Evolutionary conservation across 2,797 vertebrate genomes (phyloP), one percentile per base, ranked within the genome.

Genomic region (Protosalanx chinensis): DNA sequence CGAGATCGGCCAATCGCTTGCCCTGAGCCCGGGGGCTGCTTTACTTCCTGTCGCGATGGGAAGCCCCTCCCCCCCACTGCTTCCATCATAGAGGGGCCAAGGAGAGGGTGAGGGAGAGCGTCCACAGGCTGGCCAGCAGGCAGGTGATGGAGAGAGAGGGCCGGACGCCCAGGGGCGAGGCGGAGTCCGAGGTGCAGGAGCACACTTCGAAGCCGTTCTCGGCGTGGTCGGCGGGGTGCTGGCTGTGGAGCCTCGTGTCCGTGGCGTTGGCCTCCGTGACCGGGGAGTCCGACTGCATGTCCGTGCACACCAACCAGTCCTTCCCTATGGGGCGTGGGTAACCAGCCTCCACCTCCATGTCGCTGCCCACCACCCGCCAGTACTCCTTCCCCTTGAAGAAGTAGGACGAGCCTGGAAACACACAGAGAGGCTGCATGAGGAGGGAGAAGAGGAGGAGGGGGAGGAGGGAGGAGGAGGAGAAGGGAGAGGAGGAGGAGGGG

Each of bases 351-450:
- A 72, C 94, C 77, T 97, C 95, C 92, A 94, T 92, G 72, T 94
- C 92, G 0, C 94, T 93, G 79, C 94, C 94, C 6, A 86, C 83
- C 68, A 98, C 93, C 13, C 95, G 94, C 96, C 97, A 98, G 89
- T 99, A 99, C 46, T 98, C 93, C 79, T 92, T 94, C 73, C 95
- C 96, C 23, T 93, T 96, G 87, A 99, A 99, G 89, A 99, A 98
- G 83, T 99, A 99, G 33, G 94, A 94, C 0, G 96, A 94, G 37
- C 96, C 96, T 98, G 80, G 15, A 10, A 0, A 64, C 6, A 51
- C 65, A 30, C n/a, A 13, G 53, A 30, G 63, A 32, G 62, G 35
- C 20, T 33, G 49, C 20, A 18, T 33, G 67, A 69, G 56, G 46
- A 20, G 27, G 51, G 59, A 33, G 41, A 46, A 53, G 41, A 37